A percentile compares a stretch with the other conserved stretches of the same genome.
Conservation (phyloP, 2,888 invertebrate species). For the Orchestes rusci region DNA sequence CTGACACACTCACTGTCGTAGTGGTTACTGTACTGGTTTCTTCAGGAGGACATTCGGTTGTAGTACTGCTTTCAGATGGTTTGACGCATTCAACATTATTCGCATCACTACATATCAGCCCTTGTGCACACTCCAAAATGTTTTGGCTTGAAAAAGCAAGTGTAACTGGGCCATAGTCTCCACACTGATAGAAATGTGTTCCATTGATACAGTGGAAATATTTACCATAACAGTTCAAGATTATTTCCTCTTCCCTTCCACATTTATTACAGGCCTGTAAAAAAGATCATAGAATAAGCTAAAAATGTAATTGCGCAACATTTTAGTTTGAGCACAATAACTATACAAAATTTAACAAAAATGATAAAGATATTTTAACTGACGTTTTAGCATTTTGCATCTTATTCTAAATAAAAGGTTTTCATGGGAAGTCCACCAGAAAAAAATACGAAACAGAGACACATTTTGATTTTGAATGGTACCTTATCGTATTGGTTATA, state of each 20-base stretch:
- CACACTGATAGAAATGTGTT: slow-evolving; percentile 29
- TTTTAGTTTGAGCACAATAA: no score
- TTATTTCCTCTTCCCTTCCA: slow-evolving; percentile 15
- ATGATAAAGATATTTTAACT: no score
- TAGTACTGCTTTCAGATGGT: slow-evolving; percentile 17
- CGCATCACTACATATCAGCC: slow-evolving; percentile 19
- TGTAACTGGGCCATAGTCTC: slow-evolving; percentile 19
- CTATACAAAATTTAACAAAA: no score
- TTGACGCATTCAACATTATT: slow-evolving; percentile 19
- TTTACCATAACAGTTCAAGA: slow-evolving; percentile 25
- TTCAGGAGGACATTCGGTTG: slow-evolving; percentile 18
- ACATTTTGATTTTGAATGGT: no score
- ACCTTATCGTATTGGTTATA: no score
- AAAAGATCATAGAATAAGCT: no score
- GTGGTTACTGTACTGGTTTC: background rate
- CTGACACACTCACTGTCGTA: no score
- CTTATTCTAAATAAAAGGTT: no score
- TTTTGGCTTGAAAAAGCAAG: slow-evolving; percentile 22
- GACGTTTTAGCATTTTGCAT: no score
- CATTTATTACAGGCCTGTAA: slow-evolving; percentile 14
- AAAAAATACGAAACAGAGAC: no score
- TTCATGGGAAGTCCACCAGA: no score
- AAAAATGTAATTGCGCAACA: no score
- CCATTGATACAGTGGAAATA: slow-evolving; percentile 27
- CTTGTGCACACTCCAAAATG: slow-evolving; percentile 15